These are phyloP conservation scores for Dolichoris vasculosae DNA, from an alignment of 1,140 invertebrate species.

Conservation along the genomic window DNA sequence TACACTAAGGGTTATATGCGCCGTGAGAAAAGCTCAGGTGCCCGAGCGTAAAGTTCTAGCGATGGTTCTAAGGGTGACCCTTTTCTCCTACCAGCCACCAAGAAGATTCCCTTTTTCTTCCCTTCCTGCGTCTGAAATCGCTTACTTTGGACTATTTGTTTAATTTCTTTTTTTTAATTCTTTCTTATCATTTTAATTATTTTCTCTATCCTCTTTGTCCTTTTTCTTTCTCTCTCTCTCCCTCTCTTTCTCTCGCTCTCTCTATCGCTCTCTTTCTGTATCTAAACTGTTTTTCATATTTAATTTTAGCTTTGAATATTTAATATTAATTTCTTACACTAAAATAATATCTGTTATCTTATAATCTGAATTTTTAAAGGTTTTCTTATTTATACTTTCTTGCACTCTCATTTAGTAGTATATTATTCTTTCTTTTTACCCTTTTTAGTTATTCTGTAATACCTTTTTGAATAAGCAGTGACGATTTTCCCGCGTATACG, in stretches of 20 bases:
- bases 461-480: constrained; percentile 53
- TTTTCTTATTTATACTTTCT: neutral
- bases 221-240: too few relatives aligned
- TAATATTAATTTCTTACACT: too few relatives aligned
- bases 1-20: constrained; percentile 20
- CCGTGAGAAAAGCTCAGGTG: constrained; percentile 65
- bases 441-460: constrained; percentile 23
- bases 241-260: too few relatives aligned
- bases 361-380: too few relatives aligned
- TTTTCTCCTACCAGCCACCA: constrained; percentile 40
- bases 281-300: too few relatives aligned
- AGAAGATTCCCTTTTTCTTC: constrained; percentile 32
- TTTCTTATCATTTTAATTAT: neutral
- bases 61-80: constrained; percentile 33
- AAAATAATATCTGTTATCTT: too few relatives aligned
- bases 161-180: neutral
- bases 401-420: constrained; percentile 17
- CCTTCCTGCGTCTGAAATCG: neutral
- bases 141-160: neutral
- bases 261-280: too few relatives aligned
- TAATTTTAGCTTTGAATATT: too few relatives aligned
- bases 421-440: neutral
- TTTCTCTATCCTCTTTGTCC: neutral
- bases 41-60: constrained; percentile 44
- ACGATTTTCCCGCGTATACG: constrained; percentile 36